Base-by-base conservation (phyloP, 2,113 vertebrate species). In the Nothoprocta perdicaria region DNA sequence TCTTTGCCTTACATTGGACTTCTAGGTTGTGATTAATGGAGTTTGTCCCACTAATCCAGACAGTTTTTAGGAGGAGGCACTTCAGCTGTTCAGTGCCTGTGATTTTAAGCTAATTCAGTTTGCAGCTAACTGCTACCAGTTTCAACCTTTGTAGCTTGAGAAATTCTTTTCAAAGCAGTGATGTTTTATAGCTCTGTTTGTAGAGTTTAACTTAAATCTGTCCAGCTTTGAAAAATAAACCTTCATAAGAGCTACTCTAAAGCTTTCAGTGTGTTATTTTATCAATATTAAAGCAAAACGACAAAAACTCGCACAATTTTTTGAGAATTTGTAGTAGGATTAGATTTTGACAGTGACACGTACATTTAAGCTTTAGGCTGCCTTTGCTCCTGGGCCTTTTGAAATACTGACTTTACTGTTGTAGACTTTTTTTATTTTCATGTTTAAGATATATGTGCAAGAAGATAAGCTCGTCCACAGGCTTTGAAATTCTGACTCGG, bases 11-110 rank as follows among this genome's bases (percentile, higher is more conserved):
- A 21, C 0, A 2, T 29, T 10, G 9, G 40, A 15, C 31, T 72
- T 41, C 31, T 67, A 71, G 0, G 0, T 17, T 38, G 66, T 7
- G 26, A 43, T 80, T 41, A 43, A 9, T 6, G 0, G 41, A 40
- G 35, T 10, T 66, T 26, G 35, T 27, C 2, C 0, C 9, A 4
- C 12, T 52, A 22, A 77, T 84, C 69, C 69, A 50, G 38, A 58
- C 69, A 67, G 3, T 2, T 2, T 12, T 29, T 45, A 15, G 62
- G 84, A 84, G 53, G 2, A 0, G 26, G 53, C 65, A 57, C 65
- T 84, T 58, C 7, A 52, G 31, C 29, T 33, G 5, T 27, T n/a
- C 26, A 2, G 18, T 17, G 8, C 74, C 74, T 57, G 46, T 75
- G 69, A 61, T 62, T 52, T 29, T 17, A 23, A 81, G 33, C n/a